Evolutionary conservation across 2,888 invertebrate species (phyloP), one percentile per base, ranked within the genome.

Genomic region (Ectropis crepuscularia): DNA sequence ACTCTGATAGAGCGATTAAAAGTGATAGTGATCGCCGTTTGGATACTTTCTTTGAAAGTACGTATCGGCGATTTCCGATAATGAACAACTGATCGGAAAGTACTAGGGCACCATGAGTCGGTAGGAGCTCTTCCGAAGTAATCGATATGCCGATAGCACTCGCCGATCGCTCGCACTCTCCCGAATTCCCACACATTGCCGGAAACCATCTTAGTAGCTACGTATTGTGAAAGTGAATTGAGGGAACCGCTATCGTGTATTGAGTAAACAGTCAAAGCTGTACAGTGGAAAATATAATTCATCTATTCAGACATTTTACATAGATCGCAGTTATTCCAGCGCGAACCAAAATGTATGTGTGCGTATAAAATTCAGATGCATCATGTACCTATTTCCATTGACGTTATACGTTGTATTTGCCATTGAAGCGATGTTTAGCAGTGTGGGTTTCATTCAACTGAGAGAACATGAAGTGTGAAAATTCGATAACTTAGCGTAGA

Each of bases 1-100:
- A 7, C 41, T 41, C 7, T 5, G 7, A 41, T 41, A 6, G 8
- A 9, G 8, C 8, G 11, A 16, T 42, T 41, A 8, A 41, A 47
- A 41, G 10, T 12, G 41, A 50, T 41, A 6, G 1, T 43, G 49
- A 61, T 49, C 10, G 49, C 6, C n/a, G 84, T 88, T 82, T 83
- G 79, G 16, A 28, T 28, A 28, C 16, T 28, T 28, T 28, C 16
- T 28, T 28, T 28, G 16, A 28, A 45, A 74, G 38, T 12, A 66
- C 64, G 70, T 86, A 90, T 91, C 82, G 89, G 81, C 83, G 81
- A 86, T 88, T 83, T 71, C 82, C 90, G 83, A 90, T 90, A 90
- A 90, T 87, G 87, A 83, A 85, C 83, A 86, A 83, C 83, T 81
- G 89, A 90, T 91, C 87, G 87, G 87, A 83, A 89, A 88, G 80